Percentiles rank a stretch among this genome's conserved stretches.
These are phyloP conservation scores for Dendropsophus ebraccatus DNA, from an alignment of 2,113 vertebrate genomes.

Conservation along the genomic window DNA sequence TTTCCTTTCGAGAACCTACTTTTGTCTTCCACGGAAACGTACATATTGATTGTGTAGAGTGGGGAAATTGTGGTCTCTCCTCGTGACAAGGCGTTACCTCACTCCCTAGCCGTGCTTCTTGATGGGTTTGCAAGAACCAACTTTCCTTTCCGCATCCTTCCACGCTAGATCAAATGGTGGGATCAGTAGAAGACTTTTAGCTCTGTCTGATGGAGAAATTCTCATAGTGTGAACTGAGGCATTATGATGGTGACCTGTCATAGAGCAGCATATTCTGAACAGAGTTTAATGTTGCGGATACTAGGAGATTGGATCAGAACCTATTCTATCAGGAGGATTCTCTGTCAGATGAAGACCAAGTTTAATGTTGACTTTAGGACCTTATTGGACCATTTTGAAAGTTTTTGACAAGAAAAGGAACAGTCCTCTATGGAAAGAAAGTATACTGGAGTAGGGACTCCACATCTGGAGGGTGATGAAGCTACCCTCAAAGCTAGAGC, in stretches of 20 bases:
- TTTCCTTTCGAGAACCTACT: slow-evolving; percentile 31
- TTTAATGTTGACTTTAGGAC: neutral
- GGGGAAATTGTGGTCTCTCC: neutral
- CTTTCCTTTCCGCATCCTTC: slow-evolving; percentile 1
- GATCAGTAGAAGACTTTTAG: neutral
- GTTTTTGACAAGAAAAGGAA: neutral
- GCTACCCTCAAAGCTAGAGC: neutral
- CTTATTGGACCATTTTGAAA: neutral
- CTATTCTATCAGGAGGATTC: neutral
- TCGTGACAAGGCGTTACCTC: slow-evolving; percentile 7
- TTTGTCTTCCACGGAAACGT: slow-evolving; percentile 45
- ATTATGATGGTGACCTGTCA: neutral
- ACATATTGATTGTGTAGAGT: neutral
- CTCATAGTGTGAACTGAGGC: neutral
- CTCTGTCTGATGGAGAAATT: neutral
- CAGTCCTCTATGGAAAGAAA: neutral
- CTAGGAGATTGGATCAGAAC: neutral
- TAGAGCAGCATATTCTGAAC: neutral
- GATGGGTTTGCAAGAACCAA: neutral
- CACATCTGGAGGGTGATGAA: neutral
- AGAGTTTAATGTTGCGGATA: neutral
- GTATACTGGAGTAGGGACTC: neutral
- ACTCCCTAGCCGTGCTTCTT: neutral
- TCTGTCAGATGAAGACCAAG: neutral
- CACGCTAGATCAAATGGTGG: neutral